phyloP scores from a whole-genome alignment of 2,113 vertebrate genomes.

The Leptocoma aspasia region DNA sequence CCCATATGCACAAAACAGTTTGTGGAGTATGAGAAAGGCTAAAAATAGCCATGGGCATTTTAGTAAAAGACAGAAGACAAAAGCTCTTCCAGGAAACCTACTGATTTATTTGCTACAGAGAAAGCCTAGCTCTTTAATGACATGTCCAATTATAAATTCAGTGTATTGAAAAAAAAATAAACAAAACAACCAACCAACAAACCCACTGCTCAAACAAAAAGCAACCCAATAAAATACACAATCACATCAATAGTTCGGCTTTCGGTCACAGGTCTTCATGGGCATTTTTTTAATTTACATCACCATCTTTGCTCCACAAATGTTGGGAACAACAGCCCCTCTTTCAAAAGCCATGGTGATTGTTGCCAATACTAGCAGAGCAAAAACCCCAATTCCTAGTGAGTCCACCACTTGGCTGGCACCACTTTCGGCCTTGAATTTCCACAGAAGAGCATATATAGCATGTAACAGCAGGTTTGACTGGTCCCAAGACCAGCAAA shows the following conservation, averaged over 20 bases:
- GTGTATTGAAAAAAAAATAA: neutral
- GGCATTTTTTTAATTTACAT: neutral
- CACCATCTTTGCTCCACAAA: neutral
- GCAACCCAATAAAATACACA: neutral
- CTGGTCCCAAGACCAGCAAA: neutral
- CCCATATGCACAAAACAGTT: neutral
- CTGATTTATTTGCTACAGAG: neutral
- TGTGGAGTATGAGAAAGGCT: neutral
- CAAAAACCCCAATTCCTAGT: neutral
- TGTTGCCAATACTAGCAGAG: neutral
- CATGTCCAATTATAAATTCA: neutral
- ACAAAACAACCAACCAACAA: neutral
- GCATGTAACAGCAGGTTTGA: neutral
- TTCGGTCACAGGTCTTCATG: neutral
- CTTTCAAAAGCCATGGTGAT: neutral
- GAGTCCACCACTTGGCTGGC: neutral
- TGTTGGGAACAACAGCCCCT: neutral
- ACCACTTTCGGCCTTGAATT: neutral
- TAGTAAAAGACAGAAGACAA: neutral
- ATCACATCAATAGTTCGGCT: neutral
- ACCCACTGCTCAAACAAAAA: neutral
- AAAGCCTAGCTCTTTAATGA: neutral
- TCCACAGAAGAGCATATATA: neutral
- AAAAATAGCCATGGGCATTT: neutral
- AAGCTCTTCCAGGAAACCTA: neutral